phyloP scores from a whole-genome alignment of 2,888 invertebrate genomes.

The Zelleria hepariella region DNA sequence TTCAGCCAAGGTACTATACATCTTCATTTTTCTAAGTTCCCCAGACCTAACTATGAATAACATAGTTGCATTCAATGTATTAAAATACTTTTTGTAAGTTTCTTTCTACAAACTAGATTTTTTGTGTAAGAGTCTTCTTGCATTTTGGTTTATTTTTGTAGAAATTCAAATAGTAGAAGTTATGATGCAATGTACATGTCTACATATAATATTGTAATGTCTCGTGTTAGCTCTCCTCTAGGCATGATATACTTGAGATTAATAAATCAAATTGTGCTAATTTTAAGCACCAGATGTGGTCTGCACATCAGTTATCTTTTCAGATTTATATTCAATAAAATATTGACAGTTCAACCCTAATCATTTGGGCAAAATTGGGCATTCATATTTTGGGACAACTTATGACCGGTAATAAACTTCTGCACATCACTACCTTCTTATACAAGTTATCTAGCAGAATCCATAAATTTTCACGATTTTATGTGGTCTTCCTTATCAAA shows the following conservation, averaged over 20 bases:
- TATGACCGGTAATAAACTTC: conserved; percentile 45
- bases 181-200: background rate
- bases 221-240: no score
- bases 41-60: conserved; percentile 59
- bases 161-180: background rate
- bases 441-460: background rate
- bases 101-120: conserved; percentile 23
- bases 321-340: conserved; percentile 44
- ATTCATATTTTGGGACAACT: conserved; percentile 42
- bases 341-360: conserved; percentile 42
- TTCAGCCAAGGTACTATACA: conserved; percentile 60
- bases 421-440: conserved; percentile 21
- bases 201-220: no score
- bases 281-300: conserved; percentile 1
- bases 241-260: background rate
- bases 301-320: conserved; percentile 27
- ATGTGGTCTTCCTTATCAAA: background rate
- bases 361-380: conserved; percentile 57
- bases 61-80: conserved; percentile 62
- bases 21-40: conserved; percentile 37
- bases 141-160: conserved; percentile 15
- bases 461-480: background rate
- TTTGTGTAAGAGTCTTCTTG: conserved; percentile 22
- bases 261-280: background rate
- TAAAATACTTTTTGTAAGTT: conserved; percentile 50